phyloP scores from a whole-genome alignment of 1,140 invertebrate genomes.

The Onthophagus taurus region DNA sequence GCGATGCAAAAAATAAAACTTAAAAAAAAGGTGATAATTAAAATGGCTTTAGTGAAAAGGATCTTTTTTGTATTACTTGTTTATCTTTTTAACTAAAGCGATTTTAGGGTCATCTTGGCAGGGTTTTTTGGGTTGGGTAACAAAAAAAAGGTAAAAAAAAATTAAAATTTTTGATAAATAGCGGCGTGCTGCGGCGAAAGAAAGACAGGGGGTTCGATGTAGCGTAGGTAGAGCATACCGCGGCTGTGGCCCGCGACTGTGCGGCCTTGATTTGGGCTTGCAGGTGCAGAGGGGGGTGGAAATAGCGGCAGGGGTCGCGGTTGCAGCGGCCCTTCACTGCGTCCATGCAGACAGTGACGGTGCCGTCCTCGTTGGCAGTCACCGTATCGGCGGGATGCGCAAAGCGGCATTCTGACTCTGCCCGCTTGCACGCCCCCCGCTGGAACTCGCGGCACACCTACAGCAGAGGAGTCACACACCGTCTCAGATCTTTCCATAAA shows the following conservation, averaged over 20 bases:
- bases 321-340: conserved; percentile 94
- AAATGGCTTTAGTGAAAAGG: too few species aligned
- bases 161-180: too few species aligned
- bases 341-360: conserved; percentile 98
- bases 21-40: not conserved
- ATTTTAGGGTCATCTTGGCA: too few species aligned
- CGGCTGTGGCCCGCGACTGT: conserved; percentile 88
- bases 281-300: conserved; percentile 95
- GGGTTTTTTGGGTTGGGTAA: too few species aligned
- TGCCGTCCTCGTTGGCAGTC: conserved; percentile 87
- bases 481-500: too few species aligned
- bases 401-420: conserved; percentile 93
- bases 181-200: too few species aligned
- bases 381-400: conserved; percentile 93
- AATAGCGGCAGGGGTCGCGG: conserved; percentile 94
- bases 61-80: too few species aligned
- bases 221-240: conserved; percentile 72
- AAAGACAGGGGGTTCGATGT: conserved; percentile 22
- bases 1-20: conserved; percentile 8
- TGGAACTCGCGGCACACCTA: conserved; percentile 98
- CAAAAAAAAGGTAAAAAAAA: too few species aligned
- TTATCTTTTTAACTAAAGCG: too few species aligned
- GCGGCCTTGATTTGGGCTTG: conserved; percentile 96
- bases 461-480: too few species aligned
- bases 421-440: conserved; percentile 92